A percentile compares a stretch with the other conserved stretches of the same genome.
These are phyloP conservation scores for Lucinisca nassula DNA, from an alignment of 2,888 invertebrate genomes.

Conservation along the genomic window DNA sequence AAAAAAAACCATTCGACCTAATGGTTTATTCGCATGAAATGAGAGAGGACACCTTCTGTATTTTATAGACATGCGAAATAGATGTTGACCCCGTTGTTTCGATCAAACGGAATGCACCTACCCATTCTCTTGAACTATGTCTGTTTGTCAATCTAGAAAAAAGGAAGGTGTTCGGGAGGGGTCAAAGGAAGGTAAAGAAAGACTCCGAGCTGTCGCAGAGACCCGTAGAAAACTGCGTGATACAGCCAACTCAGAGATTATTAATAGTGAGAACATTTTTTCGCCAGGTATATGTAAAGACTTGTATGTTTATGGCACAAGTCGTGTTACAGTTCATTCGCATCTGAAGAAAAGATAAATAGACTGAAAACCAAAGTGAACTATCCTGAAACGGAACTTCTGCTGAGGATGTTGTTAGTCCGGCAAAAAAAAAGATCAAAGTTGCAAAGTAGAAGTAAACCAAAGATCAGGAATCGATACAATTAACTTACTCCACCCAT, in stretches of 20 bases:
- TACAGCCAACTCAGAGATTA: background rate
- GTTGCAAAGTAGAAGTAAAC: no score
- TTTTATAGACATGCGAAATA: no score
- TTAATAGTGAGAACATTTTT: background rate
- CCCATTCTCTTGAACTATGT: background rate
- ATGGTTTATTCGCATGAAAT: no score
- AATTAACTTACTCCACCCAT: no score
- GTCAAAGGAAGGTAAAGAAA: conserved; percentile 8
- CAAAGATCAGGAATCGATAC: no score
- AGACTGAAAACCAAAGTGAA: background rate
- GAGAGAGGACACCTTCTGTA: no score
- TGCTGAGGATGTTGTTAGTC: background rate
- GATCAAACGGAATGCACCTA: background rate
- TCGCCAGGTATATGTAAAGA: background rate
- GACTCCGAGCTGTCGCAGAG: background rate
- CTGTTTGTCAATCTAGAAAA: conserved; percentile 3
- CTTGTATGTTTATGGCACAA: conserved; percentile 20
- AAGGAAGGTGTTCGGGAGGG: background rate
- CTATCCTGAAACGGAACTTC: background rate
- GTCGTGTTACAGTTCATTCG: conserved; percentile 25
- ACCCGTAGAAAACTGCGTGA: background rate
- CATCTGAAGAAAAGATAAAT: background rate
- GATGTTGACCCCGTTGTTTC: conserved; percentile 14
- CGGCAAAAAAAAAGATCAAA: background rate
- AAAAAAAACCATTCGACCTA: no score